Evolutionary conservation across 92 coral and sea anemone species (phyloP), one percentile per base, ranked within the genome.

Genomic region (Parazoanthus darwini): DNA sequence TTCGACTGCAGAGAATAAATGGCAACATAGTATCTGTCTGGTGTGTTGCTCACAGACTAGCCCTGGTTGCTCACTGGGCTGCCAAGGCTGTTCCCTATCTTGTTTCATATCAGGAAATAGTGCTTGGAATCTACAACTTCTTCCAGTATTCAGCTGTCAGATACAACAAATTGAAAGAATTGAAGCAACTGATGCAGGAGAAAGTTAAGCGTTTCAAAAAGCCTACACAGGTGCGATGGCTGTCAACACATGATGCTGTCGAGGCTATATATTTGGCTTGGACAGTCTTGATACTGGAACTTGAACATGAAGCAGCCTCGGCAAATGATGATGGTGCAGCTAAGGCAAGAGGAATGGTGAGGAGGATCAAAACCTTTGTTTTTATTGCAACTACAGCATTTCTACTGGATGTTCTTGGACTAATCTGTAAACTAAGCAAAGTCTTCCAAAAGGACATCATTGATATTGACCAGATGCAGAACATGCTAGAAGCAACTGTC

Each of bases 41-140:
- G 89, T 86, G 92, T 90, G 92, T 90, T 6, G 89, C 89, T 59
- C 92, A 90, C 92, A 77, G 58, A 85, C 92, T 90, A 78, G 92
- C 92, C 86, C 4, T 85, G 73, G 86, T 90, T 29, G 86, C 86
- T 54, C 89, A 90, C 86, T 78, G 92, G 59, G 89, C 85, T 65
- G 77, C 89, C 23, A 79, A 85, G 85, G 86, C 48, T 59, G 86
- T 86, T 15, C 92, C 89, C 25, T 90, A 90, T 68, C 85, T 86
- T 79, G 92, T 68, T 36, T 13, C 11, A 50, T 79, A 90, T 78
- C 74, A 90, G 75, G 92, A 90, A 85, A 77, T 68, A 25, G 89
- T 89, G 73, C 63, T 83, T 83, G 92, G 85, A 74, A 75, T 89
- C 87, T 89, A 89, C 88, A 89, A 89, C 71, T 85, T 89, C 85